Percentiles rank a stretch among this genome's conserved stretches.
Conservation (phyloP, 2,888 invertebrate species). For the Drosophila koepferae region DNA sequence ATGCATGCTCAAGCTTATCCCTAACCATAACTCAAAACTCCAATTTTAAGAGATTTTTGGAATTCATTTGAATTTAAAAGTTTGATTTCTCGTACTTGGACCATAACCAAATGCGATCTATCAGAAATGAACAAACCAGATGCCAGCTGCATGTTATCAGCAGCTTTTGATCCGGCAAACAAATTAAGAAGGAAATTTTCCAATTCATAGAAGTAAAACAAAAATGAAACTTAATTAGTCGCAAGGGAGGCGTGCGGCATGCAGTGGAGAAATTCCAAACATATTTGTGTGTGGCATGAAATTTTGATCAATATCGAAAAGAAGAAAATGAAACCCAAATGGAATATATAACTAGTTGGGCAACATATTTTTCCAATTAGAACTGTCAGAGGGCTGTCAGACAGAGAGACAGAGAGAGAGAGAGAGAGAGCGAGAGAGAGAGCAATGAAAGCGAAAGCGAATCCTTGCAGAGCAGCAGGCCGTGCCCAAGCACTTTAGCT, state of each 20-base stretch:
- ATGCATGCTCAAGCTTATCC: not conserved
- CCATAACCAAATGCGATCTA: slow-evolving; percentile 50
- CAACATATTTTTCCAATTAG: slow-evolving; percentile 75
- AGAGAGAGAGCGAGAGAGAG: too few species aligned
- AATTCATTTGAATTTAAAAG: not conserved
- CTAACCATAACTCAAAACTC: not conserved
- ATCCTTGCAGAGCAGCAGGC: slow-evolving; percentile 9
- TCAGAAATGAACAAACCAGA: slow-evolving; percentile 15
- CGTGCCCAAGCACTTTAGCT: slow-evolving; percentile 54
- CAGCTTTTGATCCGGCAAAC: slow-evolving; percentile 41
- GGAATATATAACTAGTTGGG: slow-evolving; percentile 14
- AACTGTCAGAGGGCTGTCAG: slow-evolving; percentile 49
- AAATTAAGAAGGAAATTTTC: slow-evolving; percentile 17
- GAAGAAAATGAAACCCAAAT: slow-evolving; percentile 25
- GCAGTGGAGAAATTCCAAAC: not conserved
- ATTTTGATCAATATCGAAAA: slow-evolving; percentile 29
- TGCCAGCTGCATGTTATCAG: slow-evolving; percentile 64
- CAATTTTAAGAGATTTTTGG: not conserved
- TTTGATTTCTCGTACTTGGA: not conserved
- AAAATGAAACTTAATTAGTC: slow-evolving; percentile 52
- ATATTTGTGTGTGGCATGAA: slow-evolving; percentile 13
- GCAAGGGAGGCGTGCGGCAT: not conserved
- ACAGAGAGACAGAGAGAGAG: not conserved
- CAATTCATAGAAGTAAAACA: slow-evolving; percentile 19
- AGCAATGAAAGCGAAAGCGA: not conserved